Evolutionary conservation across 1,140 invertebrate species (phyloP).

Genomic region (Latrodectus geometricus): DNA sequence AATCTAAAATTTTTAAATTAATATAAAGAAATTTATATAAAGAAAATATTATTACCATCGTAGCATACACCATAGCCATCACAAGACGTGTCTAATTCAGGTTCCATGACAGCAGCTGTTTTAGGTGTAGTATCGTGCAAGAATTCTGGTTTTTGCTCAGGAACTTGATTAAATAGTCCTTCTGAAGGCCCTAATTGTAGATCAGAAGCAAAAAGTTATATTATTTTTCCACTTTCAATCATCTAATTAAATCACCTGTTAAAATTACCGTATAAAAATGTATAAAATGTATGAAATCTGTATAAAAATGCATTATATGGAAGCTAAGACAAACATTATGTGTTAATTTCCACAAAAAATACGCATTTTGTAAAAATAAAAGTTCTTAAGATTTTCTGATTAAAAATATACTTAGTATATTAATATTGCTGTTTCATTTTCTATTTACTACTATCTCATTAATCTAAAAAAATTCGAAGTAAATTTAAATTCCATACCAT

Average conservation of each 20-base stretch:
- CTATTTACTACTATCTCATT: neutral
- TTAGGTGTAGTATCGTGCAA: slow-evolving; percentile 37
- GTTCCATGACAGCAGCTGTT: slow-evolving; percentile 52
- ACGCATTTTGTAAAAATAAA: no score
- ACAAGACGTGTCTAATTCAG: slow-evolving; percentile 71
- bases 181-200: slow-evolving; percentile 31
- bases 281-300: no score
- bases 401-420: neutral
- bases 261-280: no score
- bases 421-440: neutral
- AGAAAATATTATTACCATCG: slow-evolving; percentile 70
- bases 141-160: slow-evolving; percentile 9
- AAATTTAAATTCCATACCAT: neutral
- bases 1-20: no score
- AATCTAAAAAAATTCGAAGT: neutral
- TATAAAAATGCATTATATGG: no score
- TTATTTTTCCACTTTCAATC: no score
- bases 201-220: no score
- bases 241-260: no score
- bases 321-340: no score
- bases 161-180: slow-evolving; percentile 26
- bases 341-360: no score
- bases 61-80: slow-evolving; percentile 95
- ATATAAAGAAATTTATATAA: no score
- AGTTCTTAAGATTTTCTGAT: no score